Evolutionary conservation across 2,113 vertebrate genomes (phyloP).

Genomic region (Miniopterus natalensis): DNA sequence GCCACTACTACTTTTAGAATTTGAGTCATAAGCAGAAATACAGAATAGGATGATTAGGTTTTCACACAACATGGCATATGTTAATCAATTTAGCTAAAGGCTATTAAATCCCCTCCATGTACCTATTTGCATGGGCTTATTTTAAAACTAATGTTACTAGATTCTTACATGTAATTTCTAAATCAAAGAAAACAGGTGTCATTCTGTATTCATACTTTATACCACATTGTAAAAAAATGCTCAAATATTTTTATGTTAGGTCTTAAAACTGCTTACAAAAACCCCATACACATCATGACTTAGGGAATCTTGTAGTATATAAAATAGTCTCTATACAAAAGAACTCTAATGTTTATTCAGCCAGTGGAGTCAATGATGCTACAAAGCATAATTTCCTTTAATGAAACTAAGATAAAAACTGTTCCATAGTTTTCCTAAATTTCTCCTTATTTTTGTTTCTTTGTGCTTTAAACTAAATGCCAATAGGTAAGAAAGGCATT

Average conservation of each 20-base stretch:
- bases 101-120: not conserved
- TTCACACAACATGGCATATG: not conserved
- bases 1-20: not conserved
- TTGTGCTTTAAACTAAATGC: slow-evolving; percentile 1
- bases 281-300: not conserved
- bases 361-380: not conserved
- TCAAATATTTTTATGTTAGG: not conserved
- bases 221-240: not conserved
- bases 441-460: slow-evolving; percentile 12
- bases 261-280: slow-evolving; percentile 8
- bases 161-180: slow-evolving; percentile 7
- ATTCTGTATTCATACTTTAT: not conserved
- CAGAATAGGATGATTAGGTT: not conserved
- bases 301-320: not conserved
- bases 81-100: slow-evolving; percentile 48
- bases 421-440: not conserved
- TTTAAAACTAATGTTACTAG: slow-evolving; percentile 54
- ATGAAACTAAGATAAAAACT: slow-evolving; percentile 1
- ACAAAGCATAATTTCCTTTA: not conserved
- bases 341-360: not conserved
- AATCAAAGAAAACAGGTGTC: slow-evolving; percentile 3
- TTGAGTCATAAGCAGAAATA: not conserved
- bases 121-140: not conserved
- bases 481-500: not conserved
- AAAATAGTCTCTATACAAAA: not conserved